Percentiles rank a stretch among this genome's conserved stretches.
Conservation (phyloP, 2,888 invertebrate species). For the Idaea dimidiata region DNA sequence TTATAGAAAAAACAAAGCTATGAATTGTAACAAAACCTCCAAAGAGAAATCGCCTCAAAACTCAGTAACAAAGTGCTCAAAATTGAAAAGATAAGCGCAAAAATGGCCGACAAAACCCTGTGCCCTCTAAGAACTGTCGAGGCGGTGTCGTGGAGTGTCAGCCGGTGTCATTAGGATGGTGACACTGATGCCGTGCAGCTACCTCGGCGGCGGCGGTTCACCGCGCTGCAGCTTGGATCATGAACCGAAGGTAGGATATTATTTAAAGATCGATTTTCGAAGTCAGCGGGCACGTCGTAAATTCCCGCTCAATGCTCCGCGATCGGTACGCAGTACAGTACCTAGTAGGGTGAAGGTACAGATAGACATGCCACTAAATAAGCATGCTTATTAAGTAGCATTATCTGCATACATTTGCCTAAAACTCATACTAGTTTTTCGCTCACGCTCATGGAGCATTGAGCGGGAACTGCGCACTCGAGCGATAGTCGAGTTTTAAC, state of each 20-base stretch:
- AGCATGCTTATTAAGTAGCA: no score
- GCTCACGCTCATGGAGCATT: no score
- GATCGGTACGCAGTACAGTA: no score
- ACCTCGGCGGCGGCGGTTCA: slow-evolving; percentile 81
- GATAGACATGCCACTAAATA: no score
- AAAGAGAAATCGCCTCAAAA: slow-evolving; percentile 33
- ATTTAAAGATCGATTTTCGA: background rate
- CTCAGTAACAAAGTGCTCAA: slow-evolving; percentile 44
- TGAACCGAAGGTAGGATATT: slow-evolving; percentile 72
- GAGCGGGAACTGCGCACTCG: no score
- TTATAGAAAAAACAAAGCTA: slow-evolving; percentile 31
- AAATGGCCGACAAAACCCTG: slow-evolving; percentile 62
- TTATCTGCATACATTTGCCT: no score
- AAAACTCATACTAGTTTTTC: no score
- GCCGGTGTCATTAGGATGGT: slow-evolving; percentile 77
- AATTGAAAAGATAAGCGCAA: slow-evolving; percentile 53
- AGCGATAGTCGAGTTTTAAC: no score
- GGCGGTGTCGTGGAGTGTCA: slow-evolving; percentile 60
- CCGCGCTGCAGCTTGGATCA: slow-evolving; percentile 77
- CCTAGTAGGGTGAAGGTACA: no score
- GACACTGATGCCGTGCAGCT: slow-evolving; percentile 85
- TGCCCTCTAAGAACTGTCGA: slow-evolving; percentile 65
- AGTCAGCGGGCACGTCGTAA: no score
- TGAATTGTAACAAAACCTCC: slow-evolving; percentile 46
- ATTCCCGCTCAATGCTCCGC: no score